Percentiles rank a stretch among this genome's conserved stretches.
Conservation (phyloP, 1,140 invertebrate species). For the Meloidogyne chitwoodi region DNA sequence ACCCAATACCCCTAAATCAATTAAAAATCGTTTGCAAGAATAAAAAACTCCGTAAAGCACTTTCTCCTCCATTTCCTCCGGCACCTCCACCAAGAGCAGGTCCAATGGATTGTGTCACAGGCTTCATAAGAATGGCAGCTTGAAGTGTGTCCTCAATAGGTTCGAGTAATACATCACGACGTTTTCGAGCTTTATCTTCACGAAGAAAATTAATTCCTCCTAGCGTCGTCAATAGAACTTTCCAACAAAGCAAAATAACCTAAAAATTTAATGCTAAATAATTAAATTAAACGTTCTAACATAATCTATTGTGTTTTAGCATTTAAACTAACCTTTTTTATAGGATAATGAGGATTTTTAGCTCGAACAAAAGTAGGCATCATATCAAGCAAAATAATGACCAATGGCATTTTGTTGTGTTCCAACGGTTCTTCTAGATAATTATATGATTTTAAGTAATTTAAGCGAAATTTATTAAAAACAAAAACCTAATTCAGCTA, state of each 20-base stretch:
- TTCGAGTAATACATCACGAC: conserved; percentile 28
- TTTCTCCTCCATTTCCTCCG: not conserved
- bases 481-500: conserved; percentile 45
- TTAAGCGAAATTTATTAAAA: not conserved
- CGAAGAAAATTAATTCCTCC: conserved; percentile 48
- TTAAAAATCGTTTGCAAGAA: not conserved
- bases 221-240: conserved; percentile 47
- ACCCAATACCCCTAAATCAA: conserved; percentile 9
- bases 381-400: conserved; percentile 54
- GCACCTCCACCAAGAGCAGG: not conserved
- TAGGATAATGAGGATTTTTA: conserved; percentile 51
- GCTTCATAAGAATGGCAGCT: conserved; percentile 42
- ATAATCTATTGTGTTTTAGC: not conserved
- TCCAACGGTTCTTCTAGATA: conserved; percentile 56
- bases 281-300: not conserved
- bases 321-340: conserved; percentile 47
- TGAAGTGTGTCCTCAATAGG: conserved; percentile 54
- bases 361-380: conserved; percentile 56
- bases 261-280: conserved; percentile 25
- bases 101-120: conserved; percentile 15
- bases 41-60: not conserved
- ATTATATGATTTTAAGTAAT: too few relatives aligned
- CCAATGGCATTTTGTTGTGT: conserved; percentile 31
- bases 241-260: conserved; percentile 52
- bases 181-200: conserved; percentile 35